Conservation (phyloP, 2,888 invertebrate species). For the Limnephilus marmoratus region DNA sequence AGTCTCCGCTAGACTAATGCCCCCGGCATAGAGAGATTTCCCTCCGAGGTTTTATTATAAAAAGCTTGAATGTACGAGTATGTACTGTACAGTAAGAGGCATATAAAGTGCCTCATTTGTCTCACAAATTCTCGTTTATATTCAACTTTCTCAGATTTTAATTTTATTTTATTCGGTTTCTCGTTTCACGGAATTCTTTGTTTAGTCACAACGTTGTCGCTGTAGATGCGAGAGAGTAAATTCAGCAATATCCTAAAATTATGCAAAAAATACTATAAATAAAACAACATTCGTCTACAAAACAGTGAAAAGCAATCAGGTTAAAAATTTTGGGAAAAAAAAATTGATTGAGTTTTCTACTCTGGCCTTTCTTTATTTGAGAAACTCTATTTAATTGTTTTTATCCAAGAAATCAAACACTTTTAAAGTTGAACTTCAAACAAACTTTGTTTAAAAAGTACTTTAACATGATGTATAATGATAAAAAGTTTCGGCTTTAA, state of each 20-base stretch:
- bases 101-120: slow-evolving; percentile 45
- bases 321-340: background rate
- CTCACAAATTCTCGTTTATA: slow-evolving; percentile 22
- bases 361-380: too few species aligned
- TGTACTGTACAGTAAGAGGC: slow-evolving; percentile 5
- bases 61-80: background rate
- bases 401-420: too few species aligned
- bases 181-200: background rate
- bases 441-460: background rate
- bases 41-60: background rate
- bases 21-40: background rate
- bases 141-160: slow-evolving; percentile 4
- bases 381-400: too few species aligned
- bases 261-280: background rate
- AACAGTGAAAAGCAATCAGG: background rate
- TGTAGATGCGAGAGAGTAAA: background rate
- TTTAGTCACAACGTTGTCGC: background rate
- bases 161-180: slow-evolving; percentile 16
- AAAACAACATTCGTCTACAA: background rate
- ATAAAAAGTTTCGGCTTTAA: background rate
- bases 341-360: too few species aligned
- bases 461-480: background rate
- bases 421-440: background rate
- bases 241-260: background rate
- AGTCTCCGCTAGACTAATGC: too few species aligned